Percentiles rank a stretch among this genome's conserved stretches.
phyloP scores from a whole-genome alignment of 1,140 invertebrate genomes.

The Bombus turneri region DNA sequence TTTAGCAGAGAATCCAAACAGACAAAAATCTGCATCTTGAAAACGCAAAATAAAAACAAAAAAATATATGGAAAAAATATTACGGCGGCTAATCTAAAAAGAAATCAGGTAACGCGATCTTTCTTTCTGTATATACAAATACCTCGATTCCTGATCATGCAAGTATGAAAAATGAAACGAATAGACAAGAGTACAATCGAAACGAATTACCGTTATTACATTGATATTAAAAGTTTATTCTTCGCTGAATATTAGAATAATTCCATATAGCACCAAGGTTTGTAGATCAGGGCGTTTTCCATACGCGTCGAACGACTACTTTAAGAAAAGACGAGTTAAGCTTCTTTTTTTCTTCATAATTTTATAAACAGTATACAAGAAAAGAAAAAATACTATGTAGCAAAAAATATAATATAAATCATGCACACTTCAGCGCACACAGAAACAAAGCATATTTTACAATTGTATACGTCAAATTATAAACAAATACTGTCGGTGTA shows the following conservation, averaged over 20 bases:
- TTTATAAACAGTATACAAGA: constrained; percentile 51
- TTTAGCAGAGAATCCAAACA: constrained; percentile 54
- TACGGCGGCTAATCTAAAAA: constrained; percentile 41
- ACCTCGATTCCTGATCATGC: constrained; percentile 58
- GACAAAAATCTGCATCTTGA: constrained; percentile 62
- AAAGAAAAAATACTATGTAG: constrained; percentile 53
- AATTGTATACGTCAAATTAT: constrained; percentile 11
- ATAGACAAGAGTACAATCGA: constrained; percentile 65
- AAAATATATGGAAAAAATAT: constrained; percentile 36
- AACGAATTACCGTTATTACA: constrained; percentile 69
- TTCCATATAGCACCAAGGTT: constrained; percentile 82
- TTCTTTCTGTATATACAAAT: constrained; percentile 13
- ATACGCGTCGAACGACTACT: constrained; percentile 65
- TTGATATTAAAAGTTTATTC: constrained; percentile 70
- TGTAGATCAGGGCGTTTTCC: constrained; percentile 70
- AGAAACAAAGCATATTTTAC: constrained; percentile 63
- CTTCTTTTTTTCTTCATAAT: constrained; percentile 45
- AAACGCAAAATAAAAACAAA: constrained; percentile 59
- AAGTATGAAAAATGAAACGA: constrained; percentile 48
- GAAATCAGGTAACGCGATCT: constrained; percentile 35
- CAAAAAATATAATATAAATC: constrained; percentile 50
- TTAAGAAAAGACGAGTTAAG: constrained; percentile 67
- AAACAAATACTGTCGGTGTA: background rate
- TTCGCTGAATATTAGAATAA: constrained; percentile 79
- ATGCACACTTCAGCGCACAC: constrained; percentile 67